Evolutionary conservation across 2,113 vertebrate genomes (phyloP), one percentile per base, ranked within the genome.

Genomic region (Archilochus colubris): DNA sequence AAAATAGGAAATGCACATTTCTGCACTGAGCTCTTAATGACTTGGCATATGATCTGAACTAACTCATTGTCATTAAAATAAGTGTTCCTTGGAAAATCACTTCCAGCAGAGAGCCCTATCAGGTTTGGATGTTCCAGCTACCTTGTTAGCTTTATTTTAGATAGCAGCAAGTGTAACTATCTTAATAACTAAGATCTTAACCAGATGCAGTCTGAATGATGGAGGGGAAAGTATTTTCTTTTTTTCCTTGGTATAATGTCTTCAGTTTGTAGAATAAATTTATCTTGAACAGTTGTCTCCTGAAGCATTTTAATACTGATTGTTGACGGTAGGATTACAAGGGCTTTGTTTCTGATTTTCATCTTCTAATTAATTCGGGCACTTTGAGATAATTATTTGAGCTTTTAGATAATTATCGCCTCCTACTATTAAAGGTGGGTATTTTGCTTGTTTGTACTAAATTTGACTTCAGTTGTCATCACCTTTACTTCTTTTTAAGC

Each of bases 1-100:
- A 90, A 94, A 95, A 83, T 82, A 94, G 87, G 93, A 97, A 94
- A 86, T 70, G 74, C 63, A 68, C 55, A 30, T 93, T 91, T 54
- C 85, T 57, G 22, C 53, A 9, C 86, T 81, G 66, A 75, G 69
- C 81, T 92, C 82, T 74, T 82, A 72, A 33, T 79, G 90, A 90
- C 94, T 91, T 93, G 84, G 63, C 12, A 0, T 59, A 27, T 40
- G 87, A 96, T 91, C 96, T 95, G 69, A 97, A 78, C 79, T 69
- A 79, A 68, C 33, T 53, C 14, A 43, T 67, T 93, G 83, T 93
- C 86, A 72, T 91, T 74, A 88, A 91, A 80, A 40, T 54, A 94
- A 94, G 82, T 22, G 62, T 94, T 89, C 59, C 86, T 73, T 92
- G 91, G 93, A 96, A 94, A 88, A 89, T 92, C 83, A 51, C 82